Conservation (phyloP, 2,888 invertebrate genomes). For the Cephus spinipes region DNA sequence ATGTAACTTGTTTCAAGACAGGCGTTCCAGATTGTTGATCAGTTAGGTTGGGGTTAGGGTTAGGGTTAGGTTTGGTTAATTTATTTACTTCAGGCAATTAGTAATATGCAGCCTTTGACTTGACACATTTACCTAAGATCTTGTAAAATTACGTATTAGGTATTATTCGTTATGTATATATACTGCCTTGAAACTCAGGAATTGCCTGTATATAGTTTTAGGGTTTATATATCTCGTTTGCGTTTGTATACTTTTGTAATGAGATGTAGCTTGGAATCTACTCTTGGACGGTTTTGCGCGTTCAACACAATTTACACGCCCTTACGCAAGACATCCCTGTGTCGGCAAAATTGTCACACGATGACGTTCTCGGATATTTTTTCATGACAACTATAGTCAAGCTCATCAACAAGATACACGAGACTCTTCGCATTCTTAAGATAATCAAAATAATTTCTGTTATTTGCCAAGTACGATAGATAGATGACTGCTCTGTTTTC, state of each 20-base stretch:
- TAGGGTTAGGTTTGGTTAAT: background rate
- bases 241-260: background rate
- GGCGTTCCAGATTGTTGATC: background rate
- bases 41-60: background rate
- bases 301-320: background rate
- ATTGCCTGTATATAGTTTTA: background rate
- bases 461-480: background rate
- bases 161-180: background rate
- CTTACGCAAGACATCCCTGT: background rate
- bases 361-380: background rate
- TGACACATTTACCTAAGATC: background rate
- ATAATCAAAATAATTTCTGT: background rate
- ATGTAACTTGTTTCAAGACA: background rate
- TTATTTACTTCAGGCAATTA: background rate
- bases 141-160: background rate
- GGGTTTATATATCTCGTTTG: background rate
- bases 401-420: background rate
- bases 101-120: background rate
- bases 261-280: background rate
- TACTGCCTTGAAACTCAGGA: background rate
- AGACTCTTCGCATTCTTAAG: background rate
- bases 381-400: background rate
- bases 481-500: background rate
- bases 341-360: background rate
- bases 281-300: background rate